These are phyloP conservation scores for Notocelia uddmanniana DNA, from an alignment of 2,888 invertebrate species.

Conservation along the genomic window DNA sequence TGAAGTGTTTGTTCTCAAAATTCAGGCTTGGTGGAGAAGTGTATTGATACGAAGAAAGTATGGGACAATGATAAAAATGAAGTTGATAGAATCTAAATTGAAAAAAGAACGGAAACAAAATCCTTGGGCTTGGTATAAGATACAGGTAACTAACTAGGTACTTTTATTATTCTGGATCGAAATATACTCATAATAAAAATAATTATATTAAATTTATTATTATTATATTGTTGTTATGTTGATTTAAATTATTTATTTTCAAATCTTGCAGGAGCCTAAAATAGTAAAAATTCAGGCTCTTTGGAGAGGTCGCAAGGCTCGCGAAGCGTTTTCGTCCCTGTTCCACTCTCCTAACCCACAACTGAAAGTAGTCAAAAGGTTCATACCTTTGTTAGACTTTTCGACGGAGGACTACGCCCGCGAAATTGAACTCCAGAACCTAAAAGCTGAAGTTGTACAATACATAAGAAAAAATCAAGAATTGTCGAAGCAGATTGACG, in stretches of 20 bases:
- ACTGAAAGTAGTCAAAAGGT: conserved; percentile 87
- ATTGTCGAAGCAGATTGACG: conserved; percentile 89
- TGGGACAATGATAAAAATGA: conserved; percentile 75
- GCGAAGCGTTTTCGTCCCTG: conserved; percentile 87
- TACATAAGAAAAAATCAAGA: conserved; percentile 90
- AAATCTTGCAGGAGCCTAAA: conserved; percentile 77
- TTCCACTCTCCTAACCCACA: conserved; percentile 86
- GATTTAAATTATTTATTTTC: not conserved
- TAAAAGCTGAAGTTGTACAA: conserved; percentile 90
- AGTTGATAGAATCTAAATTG: conserved; percentile 71
- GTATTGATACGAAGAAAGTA: conserved; percentile 76
- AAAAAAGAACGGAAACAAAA: conserved; percentile 72
- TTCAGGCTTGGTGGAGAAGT: conserved; percentile 88
- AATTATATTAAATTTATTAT: not conserved
- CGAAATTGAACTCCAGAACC: conserved; percentile 87
- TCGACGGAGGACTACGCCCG: conserved; percentile 90
- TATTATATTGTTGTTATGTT: no score
- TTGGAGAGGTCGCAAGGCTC: conserved; percentile 88
- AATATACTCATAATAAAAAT: not conserved
- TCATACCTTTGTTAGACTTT: conserved; percentile 89
- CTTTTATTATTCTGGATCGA: conserved; percentile 24
- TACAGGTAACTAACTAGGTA: conserved; percentile 69
- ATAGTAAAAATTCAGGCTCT: conserved; percentile 89
- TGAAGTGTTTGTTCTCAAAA: conserved; percentile 73
- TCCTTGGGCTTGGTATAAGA: conserved; percentile 81